Evolutionary conservation across 1,140 invertebrate species (phyloP).

Genomic region (Pseudachorutes palmiensis): DNA sequence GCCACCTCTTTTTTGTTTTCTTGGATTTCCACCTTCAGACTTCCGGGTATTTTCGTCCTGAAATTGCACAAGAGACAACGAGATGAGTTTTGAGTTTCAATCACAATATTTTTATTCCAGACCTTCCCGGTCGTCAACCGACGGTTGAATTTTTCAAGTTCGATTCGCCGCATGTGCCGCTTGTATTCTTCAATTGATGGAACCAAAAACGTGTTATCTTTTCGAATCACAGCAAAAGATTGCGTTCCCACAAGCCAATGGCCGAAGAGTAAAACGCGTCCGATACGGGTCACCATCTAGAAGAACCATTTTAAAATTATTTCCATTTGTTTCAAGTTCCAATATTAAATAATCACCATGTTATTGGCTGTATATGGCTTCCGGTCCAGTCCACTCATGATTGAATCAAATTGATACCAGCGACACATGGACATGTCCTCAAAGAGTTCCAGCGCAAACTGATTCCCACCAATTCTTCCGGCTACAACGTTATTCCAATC

Average conservation of each 20-base stretch:
- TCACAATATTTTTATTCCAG: neutral
- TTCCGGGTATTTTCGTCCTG: neutral
- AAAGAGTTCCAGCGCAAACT: constrained; percentile 24
- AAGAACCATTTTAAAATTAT: no score
- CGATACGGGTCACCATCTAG: constrained; percentile 28
- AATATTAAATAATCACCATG: neutral
- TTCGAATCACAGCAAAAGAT: constrained; percentile 20
- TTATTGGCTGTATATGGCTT: neutral
- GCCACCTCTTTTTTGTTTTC: neutral
- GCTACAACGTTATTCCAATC: constrained; percentile 19
- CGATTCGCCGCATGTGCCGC: neutral
- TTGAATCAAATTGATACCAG: constrained; percentile 20
- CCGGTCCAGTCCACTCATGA: constrained; percentile 7
- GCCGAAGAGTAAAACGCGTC: constrained; percentile 31
- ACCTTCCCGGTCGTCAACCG: constrained; percentile 1
- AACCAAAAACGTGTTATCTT: constrained; percentile 13
- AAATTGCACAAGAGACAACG: neutral
- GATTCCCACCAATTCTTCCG: neutral
- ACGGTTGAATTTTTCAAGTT: constrained; percentile 5
- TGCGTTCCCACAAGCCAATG: constrained; percentile 26
- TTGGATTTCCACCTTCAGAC: constrained; percentile 5
- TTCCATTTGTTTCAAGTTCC: no score
- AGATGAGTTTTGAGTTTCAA: neutral
- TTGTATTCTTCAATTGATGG: neutral
- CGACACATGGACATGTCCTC: constrained; percentile 34